These are phyloP conservation scores for Drosophila nannoptera DNA, from an alignment of 1,140 invertebrate species.

Conservation along the genomic window DNA sequence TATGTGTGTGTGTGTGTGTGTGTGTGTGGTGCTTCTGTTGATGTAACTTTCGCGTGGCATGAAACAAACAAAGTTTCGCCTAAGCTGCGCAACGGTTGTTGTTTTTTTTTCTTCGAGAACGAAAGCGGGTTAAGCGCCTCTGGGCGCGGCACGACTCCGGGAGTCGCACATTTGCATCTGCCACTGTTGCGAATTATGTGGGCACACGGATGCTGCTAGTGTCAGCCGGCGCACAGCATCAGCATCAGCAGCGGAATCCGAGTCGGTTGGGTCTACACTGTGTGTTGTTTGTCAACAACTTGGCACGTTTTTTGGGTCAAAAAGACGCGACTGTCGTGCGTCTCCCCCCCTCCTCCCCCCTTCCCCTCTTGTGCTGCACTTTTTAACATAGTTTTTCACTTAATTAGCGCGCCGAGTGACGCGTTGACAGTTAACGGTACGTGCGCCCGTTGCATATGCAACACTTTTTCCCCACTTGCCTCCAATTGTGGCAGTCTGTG, in stretches of 20 bases:
- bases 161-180: constrained; percentile 65
- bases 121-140: constrained; percentile 72
- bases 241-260: constrained; percentile 15
- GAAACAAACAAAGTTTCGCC: constrained; percentile 36
- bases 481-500: constrained; percentile 19
- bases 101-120: constrained; percentile 50
- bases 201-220: constrained; percentile 53
- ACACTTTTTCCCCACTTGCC: constrained; percentile 43
- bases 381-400: constrained; percentile 75
- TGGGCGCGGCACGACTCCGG: constrained; percentile 59
- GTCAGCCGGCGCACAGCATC: constrained; percentile 16
- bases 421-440: constrained; percentile 71
- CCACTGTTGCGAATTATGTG: constrained; percentile 59
- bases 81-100: constrained; percentile 40
- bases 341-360: not conserved
- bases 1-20: not conserved
- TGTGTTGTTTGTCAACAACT: constrained; percentile 72
- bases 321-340: constrained; percentile 40
- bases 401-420: constrained; percentile 73
- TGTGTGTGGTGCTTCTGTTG: constrained; percentile 3
- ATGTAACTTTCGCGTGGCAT: constrained; percentile 34
- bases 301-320: constrained; percentile 71
- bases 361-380: constrained; percentile 15
- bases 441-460: constrained; percentile 63
- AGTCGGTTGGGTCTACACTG: constrained; percentile 31